Evolutionary conservation across 2,888 invertebrate genomes (phyloP), one percentile per base, ranked within the genome.

Genomic region (Neoaliturus tenellus): DNA sequence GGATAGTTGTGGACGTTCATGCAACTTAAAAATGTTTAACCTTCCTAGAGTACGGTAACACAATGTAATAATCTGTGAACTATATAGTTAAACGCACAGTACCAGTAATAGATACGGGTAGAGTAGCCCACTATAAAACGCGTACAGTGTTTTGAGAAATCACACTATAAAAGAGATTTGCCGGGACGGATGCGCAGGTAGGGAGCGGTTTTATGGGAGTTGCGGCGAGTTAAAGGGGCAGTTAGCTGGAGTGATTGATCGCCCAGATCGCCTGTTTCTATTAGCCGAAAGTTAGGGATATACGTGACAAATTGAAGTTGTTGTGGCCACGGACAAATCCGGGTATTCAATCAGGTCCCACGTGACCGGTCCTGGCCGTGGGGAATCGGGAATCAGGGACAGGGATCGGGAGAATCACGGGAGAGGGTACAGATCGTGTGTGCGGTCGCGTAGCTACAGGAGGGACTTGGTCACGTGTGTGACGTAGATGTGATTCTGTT

Each of bases 221-320:
- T 71, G 75, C n/a, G 28, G 75, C 10, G 12, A 25, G 48, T 73
- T 35, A 41, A 41, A 41, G 73, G 41, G 67, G 67, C 67, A 67
- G 71, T 35, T 35, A 39, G 44, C 28, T 44, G 20, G 8, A 23
- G 23, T 75, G 75, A 75, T 75, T 75, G 75, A 44, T 75, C 39
- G 39, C 41, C 67, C 10, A 23, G 4, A n/a, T n/a, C 71, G 71
- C 6, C 71, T 44, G 75, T 75, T 75, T 75, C 75, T 75, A 75
- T 75, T 75, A 75, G 41, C 75, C 75, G 75, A 75, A 48, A 75
- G 75, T 75, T 75, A 75, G 75, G 75, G 75, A 41, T 75, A 75
- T 44, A 44, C 31, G 48, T 75, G 75, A 75, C 75, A 75, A 75
- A 75, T 75, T 41, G 41, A 39, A 48, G 39, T 75, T 75, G 75